These are phyloP conservation scores for Buteo buteo DNA, from an alignment of 2,113 vertebrate genomes.

Conservation along the genomic window DNA sequence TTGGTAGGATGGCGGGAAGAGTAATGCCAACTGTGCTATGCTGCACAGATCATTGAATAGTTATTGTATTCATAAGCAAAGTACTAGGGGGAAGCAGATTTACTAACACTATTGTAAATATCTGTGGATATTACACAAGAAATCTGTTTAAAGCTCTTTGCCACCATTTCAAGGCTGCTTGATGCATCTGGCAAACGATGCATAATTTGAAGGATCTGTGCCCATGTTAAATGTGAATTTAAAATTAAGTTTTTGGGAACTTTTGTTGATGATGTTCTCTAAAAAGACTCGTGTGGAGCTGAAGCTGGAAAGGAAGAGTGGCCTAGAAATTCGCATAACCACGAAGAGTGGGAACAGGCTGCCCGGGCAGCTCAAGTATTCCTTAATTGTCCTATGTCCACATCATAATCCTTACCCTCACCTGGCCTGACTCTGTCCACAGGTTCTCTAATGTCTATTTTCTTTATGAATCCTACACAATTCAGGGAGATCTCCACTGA, in stretches of 20 bases:
- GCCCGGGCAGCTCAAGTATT: neutral
- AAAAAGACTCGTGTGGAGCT: neutral
- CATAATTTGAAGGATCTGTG: neutral
- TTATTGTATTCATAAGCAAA: neutral
- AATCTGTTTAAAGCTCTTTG: neutral
- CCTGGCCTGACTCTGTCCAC: neutral
- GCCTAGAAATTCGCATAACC: neutral
- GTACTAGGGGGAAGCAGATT: neutral
- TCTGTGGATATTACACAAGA: neutral
- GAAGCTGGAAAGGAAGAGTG: neutral
- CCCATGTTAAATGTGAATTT: neutral
- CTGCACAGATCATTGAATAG: neutral
- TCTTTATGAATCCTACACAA: neutral
- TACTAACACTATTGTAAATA: neutral
- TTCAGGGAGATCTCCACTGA: neutral
- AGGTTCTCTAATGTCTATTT: neutral
- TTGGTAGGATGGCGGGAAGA: neutral
- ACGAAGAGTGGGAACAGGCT: neutral
- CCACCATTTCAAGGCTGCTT: neutral
- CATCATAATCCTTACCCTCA: neutral
- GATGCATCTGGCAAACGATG: neutral
- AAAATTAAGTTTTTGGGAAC: neutral
- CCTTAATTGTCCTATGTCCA: neutral
- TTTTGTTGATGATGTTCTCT: neutral
- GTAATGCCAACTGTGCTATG: accelerated